A percentile compares a stretch with the other conserved stretches of the same genome.
Conservation (phyloP, 2,113 vertebrate species). For the Microcebus murinus region DNA sequence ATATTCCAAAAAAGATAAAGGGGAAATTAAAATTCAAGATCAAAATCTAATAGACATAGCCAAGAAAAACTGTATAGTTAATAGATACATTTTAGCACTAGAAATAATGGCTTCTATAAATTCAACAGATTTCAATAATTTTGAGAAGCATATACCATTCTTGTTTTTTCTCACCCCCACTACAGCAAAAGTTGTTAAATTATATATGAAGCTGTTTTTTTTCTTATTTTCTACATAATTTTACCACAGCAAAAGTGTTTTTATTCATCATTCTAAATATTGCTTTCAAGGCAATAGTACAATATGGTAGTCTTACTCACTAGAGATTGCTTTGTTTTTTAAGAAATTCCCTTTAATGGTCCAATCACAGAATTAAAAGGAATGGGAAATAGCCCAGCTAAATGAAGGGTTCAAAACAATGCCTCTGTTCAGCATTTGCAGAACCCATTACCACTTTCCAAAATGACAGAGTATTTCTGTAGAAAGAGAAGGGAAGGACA, state of each 20-base stretch:
- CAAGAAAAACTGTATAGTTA: not conserved
- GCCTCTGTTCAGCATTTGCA: conserved; percentile 59
- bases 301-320: conserved; percentile 1
- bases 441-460: conserved; percentile 81
- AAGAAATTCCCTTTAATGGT: not conserved
- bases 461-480: conserved; percentile 88
- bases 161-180: not conserved
- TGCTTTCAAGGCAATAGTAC: conserved; percentile 50
- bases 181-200: conserved; percentile 57
- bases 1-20: not conserved
- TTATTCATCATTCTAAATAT: conserved; percentile 52
- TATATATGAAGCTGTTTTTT: not conserved
- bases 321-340: conserved; percentile 61
- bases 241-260: not conserved
- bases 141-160: not conserved
- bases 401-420: conserved; percentile 76
- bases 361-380: conserved; percentile 60
- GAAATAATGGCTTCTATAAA: conserved; percentile 32
- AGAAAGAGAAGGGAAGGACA: conserved; percentile 93
- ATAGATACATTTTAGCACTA: not conserved
- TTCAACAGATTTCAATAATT: not conserved
- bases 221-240: not conserved
- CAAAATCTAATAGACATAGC: conserved; percentile 31
- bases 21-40: conserved; percentile 46
- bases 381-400: conserved; percentile 68